phyloP scores from a whole-genome alignment of 2,888 invertebrate species.

The Cerceris rybyensis region DNA sequence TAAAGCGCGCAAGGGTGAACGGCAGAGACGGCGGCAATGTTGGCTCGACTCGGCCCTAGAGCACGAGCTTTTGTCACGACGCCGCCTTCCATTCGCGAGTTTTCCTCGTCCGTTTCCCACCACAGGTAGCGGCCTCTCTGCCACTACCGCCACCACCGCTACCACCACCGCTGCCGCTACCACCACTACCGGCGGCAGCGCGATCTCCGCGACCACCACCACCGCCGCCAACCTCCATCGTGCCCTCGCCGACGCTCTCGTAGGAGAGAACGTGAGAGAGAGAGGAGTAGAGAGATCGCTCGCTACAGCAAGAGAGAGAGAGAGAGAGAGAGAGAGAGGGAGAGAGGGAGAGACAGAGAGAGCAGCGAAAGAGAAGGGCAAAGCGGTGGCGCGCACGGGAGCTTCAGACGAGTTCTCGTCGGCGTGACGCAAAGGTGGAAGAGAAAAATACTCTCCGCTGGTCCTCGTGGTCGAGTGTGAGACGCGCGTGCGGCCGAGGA shows the following conservation, averaged over 20 bases:
- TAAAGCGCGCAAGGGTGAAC: too few species aligned
- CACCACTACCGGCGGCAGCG: slow-evolving; percentile 2
- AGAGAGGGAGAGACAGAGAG: slow-evolving; percentile 19
- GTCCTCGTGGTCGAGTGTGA: slow-evolving; percentile 66
- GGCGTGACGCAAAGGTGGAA: slow-evolving; percentile 61
- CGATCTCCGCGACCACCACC: slow-evolving; percentile 19
- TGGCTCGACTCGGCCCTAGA: too few species aligned
- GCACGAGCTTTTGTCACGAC: slow-evolving; percentile 18
- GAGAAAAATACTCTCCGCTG: slow-evolving; percentile 46
- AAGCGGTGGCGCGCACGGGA: slow-evolving; percentile 11
- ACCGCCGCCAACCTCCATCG: slow-evolving; percentile 37
- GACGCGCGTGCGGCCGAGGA: slow-evolving; percentile 55
- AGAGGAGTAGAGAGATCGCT: too few species aligned
- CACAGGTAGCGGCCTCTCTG: slow-evolving; percentile 5
- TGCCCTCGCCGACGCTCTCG: slow-evolving; percentile 32
- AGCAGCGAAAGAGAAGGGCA: background rate
- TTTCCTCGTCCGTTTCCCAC: slow-evolving; percentile 1
- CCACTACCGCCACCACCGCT: slow-evolving; percentile 17
- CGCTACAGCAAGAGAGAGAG: slow-evolving; percentile 26
- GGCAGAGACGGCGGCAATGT: too few species aligned
- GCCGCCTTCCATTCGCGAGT: background rate
- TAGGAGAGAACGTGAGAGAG: slow-evolving; percentile 8
- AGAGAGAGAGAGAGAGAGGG: too few species aligned
- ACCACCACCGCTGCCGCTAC: slow-evolving; percentile 13
- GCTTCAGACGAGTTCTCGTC: slow-evolving; percentile 63